Evolutionary conservation across 1,140 invertebrate species (phyloP), one percentile per base, ranked within the genome.

Genomic region (Cydia fagiglandana): DNA sequence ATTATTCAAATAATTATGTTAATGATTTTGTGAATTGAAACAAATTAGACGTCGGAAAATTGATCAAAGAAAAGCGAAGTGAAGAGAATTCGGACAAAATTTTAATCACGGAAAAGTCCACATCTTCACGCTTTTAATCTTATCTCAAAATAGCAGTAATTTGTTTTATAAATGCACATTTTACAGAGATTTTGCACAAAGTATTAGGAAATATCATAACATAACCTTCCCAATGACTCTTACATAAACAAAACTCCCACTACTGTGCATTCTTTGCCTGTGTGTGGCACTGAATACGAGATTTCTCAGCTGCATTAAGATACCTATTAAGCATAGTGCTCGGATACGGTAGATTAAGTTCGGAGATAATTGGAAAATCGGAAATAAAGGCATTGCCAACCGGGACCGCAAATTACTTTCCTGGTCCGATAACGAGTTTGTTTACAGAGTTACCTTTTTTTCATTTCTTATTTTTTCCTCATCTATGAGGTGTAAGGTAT

Each of bases 301-400:
- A 24, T 61, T 24, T 61, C 56, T 24, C 56, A 61, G 56, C 20
- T 61, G 9, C 17, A 61, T 61, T 61, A 61, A 61, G 56, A 61
- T 61, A 61, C 56, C 56, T 61, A 61, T 61, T 61, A 61, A 24
- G 56, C 20, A 24, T 61, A 61, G 56, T 61, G 56, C 56, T 61
- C 56, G 56, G 9, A 24, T 61, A 24, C 9, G 17, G 20, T 1
- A 2, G 56, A 61, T 61, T 61, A 61, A 61, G 20, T 17, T n/a
- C 6, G 56, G 17, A 24, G 20, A 24, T 24, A 61, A 61, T 61
- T 6, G 17, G 17, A 10, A 24, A 12, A 61, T 61, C 20, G 9
- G 17, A 20, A 24, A 61, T 24, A 10, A 24, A 9, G 24, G 20
- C 9, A 24, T 61, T 61, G 15, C 53, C n/a, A 3, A 0, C 4